Conservation (phyloP, 2,113 vertebrate genomes). For the Nothoprocta pentlandii region DNA sequence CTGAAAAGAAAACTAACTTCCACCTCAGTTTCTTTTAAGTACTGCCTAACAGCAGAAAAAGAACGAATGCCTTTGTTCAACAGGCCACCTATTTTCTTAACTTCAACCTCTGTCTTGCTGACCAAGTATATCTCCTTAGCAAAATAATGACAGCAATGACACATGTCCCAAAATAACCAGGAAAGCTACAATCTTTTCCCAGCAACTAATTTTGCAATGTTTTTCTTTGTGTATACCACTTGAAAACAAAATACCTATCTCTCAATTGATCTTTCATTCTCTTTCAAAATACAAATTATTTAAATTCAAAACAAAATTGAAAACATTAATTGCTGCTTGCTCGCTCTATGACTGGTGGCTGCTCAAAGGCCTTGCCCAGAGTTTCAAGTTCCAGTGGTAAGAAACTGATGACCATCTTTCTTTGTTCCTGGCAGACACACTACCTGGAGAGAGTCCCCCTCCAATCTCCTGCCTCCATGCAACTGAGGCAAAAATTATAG, state of each 20-base stretch:
- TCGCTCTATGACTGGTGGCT: neutral
- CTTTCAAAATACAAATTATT: neutral
- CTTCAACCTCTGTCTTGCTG: constrained; percentile 30
- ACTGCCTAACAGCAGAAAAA: constrained; percentile 50
- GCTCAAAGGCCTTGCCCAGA: neutral
- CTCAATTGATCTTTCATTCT: neutral
- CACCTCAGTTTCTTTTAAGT: constrained; percentile 61
- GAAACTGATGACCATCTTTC: neutral
- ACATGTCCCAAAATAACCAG: neutral
- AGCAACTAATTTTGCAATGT: neutral
- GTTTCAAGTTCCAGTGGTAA: neutral
- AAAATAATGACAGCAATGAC: constrained; percentile 30
- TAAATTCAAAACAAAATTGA: neutral
- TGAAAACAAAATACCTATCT: neutral
- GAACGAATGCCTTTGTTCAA: constrained; percentile 55
- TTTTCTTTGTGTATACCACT: neutral
- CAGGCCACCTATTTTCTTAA: constrained; percentile 32
- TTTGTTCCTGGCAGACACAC: neutral
- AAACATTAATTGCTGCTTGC: neutral
- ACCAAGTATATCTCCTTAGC: neutral
- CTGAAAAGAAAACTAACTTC: constrained; percentile 60
- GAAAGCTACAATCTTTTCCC: neutral
- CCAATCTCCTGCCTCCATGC: neutral
- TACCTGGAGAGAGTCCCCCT: neutral
- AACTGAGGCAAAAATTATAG: neutral